phyloP scores from a whole-genome alignment of 2,113 vertebrate species.

The Salvelinus namaycush region DNA sequence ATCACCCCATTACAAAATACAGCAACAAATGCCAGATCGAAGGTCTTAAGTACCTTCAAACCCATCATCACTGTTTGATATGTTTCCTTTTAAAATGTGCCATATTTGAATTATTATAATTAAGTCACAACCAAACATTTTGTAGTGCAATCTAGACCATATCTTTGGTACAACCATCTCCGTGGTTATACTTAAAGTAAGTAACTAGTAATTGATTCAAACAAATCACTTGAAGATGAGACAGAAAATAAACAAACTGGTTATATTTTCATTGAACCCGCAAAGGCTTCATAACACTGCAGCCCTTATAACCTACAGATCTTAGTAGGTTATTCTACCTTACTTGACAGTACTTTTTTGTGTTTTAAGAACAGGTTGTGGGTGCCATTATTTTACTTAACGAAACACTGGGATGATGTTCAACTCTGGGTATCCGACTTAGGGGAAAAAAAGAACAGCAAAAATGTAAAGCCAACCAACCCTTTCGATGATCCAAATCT shows the following conservation, averaged over 20 bases:
- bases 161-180: constrained; percentile 76
- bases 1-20: constrained; percentile 48
- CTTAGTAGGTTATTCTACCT: constrained; percentile 34
- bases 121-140: constrained; percentile 60
- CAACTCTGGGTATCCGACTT: constrained; percentile 80
- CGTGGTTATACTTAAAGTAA: constrained; percentile 60
- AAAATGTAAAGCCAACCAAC: constrained; percentile 67
- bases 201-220: constrained; percentile 39
- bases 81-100: constrained; percentile 68
- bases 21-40: constrained; percentile 32
- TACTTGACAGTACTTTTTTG: constrained; percentile 16
- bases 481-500: constrained; percentile 54
- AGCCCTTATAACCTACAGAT: constrained; percentile 22
- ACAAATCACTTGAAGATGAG: constrained; percentile 44
- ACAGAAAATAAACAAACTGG: constrained; percentile 32
- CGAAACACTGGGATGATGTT: constrained; percentile 60
- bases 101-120: constrained; percentile 43
- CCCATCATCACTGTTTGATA: constrained; percentile 46
- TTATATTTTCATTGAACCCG: constrained; percentile 5
- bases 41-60: constrained; percentile 16
- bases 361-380: no score
- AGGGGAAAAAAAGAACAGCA: constrained; percentile 47
- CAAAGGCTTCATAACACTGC: not conserved
- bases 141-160: constrained; percentile 67
- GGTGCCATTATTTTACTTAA: constrained; percentile 9